These are phyloP conservation scores for Linepithema humile DNA, from an alignment of 1,140 invertebrate species.

Conservation along the genomic window DNA sequence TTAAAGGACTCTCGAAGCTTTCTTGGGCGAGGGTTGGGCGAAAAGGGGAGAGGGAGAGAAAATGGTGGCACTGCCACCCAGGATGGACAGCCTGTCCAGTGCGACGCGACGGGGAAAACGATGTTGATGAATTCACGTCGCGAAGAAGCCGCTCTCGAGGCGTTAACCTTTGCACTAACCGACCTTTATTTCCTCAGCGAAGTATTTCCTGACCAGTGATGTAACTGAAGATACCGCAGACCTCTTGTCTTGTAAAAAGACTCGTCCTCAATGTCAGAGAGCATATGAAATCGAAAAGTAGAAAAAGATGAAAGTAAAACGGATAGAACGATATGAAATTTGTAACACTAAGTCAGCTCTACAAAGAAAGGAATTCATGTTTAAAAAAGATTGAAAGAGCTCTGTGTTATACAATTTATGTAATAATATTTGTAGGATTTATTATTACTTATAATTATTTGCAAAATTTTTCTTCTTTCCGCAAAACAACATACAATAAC, in stretches of 20 bases:
- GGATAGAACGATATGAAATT: not conserved
- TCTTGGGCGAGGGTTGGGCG: not conserved
- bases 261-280: not conserved
- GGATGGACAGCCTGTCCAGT: constrained; percentile 21
- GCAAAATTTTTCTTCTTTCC: not conserved
- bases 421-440: not conserved
- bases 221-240: not conserved
- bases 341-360: not conserved
- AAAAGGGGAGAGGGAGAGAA: too few relatives aligned
- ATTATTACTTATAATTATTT: not conserved
- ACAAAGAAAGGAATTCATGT: not conserved
- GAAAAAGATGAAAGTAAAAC: not conserved
- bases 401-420: not conserved
- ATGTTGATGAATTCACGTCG: constrained; percentile 39
- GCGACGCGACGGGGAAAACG: not conserved
- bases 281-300: not conserved
- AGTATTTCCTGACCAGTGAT: constrained; percentile 16
- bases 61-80: not conserved
- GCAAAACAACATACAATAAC: not conserved
- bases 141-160: constrained; percentile 3
- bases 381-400: not conserved
- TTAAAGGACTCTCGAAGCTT: constrained; percentile 49
- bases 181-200: constrained; percentile 15
- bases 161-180: constrained; percentile 1
- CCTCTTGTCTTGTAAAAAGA: not conserved